Conservation (phyloP, 2,888 invertebrate genomes). For the Anoncus sp. region DNA sequence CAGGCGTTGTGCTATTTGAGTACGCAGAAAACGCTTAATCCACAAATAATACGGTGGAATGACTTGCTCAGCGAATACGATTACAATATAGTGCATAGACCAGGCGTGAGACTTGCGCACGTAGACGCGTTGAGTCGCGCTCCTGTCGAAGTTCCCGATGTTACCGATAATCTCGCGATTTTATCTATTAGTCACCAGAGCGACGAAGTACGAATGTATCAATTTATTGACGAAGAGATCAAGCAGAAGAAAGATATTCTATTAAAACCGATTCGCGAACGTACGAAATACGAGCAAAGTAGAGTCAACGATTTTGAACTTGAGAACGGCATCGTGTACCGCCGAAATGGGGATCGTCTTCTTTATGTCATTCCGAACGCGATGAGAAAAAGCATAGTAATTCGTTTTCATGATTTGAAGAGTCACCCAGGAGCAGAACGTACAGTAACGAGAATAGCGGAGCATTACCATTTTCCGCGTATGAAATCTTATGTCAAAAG, state of each 20-base stretch:
- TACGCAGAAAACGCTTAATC: conserved; percentile 15
- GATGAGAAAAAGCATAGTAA: conserved; percentile 2
- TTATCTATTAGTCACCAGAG: conserved; percentile 1
- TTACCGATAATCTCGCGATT: too few relatives aligned
- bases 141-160: conserved; percentile 32
- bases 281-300: background rate
- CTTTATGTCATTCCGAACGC: conserved; percentile 6
- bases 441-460: background rate
- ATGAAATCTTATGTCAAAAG: conserved; percentile 14
- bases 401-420: conserved; percentile 13
- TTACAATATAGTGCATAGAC: conserved; percentile 62
- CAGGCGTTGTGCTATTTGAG: conserved; percentile 22
- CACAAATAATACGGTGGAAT: conserved; percentile 27
- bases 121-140: conserved; percentile 65
- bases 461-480: conserved; percentile 32
- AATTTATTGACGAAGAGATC: background rate
- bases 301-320: background rate
- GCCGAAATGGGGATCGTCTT: background rate
- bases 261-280: background rate
- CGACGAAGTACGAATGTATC: background rate
- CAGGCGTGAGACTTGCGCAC: conserved; percentile 61
- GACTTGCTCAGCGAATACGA: conserved; percentile 42
- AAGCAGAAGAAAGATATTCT: conserved; percentile 12
- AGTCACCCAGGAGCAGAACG: conserved; percentile 11
- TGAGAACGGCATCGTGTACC: conserved; percentile 2